Conservation (phyloP, 1,140 invertebrate genomes). For the Sycobia sp. region DNA sequence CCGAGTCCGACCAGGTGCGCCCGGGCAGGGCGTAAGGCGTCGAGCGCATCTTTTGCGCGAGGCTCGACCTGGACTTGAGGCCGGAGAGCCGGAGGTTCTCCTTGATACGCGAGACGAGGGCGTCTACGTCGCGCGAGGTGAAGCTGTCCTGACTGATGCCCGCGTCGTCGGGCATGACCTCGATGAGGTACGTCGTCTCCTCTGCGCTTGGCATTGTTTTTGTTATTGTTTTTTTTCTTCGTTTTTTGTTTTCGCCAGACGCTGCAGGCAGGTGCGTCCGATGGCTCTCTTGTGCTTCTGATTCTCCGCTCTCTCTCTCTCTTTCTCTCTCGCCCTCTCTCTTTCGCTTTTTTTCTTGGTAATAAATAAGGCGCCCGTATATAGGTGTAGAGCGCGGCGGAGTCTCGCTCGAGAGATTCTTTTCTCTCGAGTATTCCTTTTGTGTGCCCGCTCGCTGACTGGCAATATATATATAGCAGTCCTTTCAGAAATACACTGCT, state of each 20-base stretch:
- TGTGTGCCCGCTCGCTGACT: no score
- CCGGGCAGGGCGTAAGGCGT: slow-evolving; percentile 68
- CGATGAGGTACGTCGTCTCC: slow-evolving; percentile 57
- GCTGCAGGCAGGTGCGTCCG: no score
- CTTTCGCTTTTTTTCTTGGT: background rate
- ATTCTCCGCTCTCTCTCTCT: background rate
- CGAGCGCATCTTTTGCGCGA: slow-evolving; percentile 58
- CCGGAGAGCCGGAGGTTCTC: slow-evolving; percentile 69
- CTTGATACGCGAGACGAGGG: slow-evolving; percentile 73
- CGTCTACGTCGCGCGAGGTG: slow-evolving; percentile 66
- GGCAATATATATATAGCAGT: no score
- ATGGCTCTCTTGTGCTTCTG: background rate
- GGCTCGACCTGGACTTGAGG: slow-evolving; percentile 54
- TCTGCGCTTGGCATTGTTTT: slow-evolving; percentile 57
- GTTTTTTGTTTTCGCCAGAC: no score
- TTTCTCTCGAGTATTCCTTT: no score
- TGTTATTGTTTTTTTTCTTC: background rate
- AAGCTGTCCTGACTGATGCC: slow-evolving; percentile 53
- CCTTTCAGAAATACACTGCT: no score
- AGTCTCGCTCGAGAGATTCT: background rate
- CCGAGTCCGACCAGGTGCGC: slow-evolving; percentile 57
- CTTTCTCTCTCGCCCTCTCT: background rate
- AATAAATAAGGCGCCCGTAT: no score
- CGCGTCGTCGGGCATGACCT: slow-evolving; percentile 55
- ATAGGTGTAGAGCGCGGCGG: background rate